Conservation (phyloP, 1,140 invertebrate species). For the Dendroctonus valens region DNA sequence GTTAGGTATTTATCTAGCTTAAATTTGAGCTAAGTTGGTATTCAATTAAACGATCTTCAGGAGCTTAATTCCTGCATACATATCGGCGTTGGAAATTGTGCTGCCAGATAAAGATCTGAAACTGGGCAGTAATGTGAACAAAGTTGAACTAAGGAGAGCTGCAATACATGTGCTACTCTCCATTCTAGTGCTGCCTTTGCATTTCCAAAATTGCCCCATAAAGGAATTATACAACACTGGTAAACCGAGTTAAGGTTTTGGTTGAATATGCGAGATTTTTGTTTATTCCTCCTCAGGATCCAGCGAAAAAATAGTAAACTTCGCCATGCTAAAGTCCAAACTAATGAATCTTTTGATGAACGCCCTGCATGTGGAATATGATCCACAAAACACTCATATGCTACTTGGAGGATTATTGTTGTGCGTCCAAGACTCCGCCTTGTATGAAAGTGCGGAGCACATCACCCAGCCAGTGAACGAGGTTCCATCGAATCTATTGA, state of each 20-base stretch:
- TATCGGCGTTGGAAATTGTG: slow-evolving; percentile 79
- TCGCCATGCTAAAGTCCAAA: slow-evolving; percentile 76
- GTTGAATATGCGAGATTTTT: background rate
- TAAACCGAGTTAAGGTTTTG: slow-evolving; percentile 17
- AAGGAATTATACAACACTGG: slow-evolving; percentile 63
- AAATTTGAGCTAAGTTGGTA: background rate
- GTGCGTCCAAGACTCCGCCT: slow-evolving; percentile 78
- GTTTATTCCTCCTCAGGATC: slow-evolving; percentile 24
- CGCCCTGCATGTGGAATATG: slow-evolving; percentile 81
- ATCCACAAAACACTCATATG: slow-evolving; percentile 88
- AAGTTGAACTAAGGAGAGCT: slow-evolving; percentile 80
- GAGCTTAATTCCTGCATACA: slow-evolving; percentile 77
- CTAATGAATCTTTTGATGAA: slow-evolving; percentile 84
- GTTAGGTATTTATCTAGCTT: slow-evolving; percentile 51
- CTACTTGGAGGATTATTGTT: slow-evolving; percentile 77
- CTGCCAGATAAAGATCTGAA: slow-evolving; percentile 72
- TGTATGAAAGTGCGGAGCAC: slow-evolving; percentile 71
- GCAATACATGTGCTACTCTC: slow-evolving; percentile 89
- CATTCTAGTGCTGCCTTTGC: slow-evolving; percentile 84
- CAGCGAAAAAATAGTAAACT: slow-evolving; percentile 58
- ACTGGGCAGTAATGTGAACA: slow-evolving; percentile 62
- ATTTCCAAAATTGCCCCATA: slow-evolving; percentile 81
- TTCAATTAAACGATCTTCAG: slow-evolving; percentile 11
- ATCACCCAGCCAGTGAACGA: slow-evolving; percentile 58
- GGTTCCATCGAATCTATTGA: slow-evolving; percentile 64